A percentile compares a stretch with the other conserved stretches of the same genome.
phyloP scores from a whole-genome alignment of 2,113 vertebrate species.

The Tragelaphus imberbis region DNA sequence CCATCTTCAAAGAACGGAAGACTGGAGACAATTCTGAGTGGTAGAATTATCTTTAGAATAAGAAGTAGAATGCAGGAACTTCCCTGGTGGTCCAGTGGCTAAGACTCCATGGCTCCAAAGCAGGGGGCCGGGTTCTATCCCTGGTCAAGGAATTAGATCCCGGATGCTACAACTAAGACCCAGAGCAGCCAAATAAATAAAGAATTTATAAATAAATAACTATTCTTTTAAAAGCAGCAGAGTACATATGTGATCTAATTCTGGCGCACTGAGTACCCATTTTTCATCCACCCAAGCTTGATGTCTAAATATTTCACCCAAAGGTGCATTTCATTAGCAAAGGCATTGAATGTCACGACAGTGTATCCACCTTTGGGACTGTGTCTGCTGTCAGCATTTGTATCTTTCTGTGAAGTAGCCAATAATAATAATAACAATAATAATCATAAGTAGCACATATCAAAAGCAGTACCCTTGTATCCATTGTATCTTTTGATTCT shows the following conservation, averaged over 20 bases:
- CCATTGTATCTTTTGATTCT: not conserved
- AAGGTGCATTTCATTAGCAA: not conserved
- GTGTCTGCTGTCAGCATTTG: not conserved
- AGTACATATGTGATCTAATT: not conserved
- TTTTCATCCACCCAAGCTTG: not conserved
- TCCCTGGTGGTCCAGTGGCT: not conserved
- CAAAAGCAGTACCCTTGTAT: not conserved
- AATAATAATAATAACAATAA: not conserved
- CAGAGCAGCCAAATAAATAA: not conserved
- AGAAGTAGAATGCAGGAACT: not conserved
- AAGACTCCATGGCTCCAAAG: not conserved
- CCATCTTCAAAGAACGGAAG: not conserved
- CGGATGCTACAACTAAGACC: not conserved
- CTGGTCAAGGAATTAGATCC: not conserved
- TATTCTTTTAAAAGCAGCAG: not conserved
- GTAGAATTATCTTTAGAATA: too few relatives aligned
- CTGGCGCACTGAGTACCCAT: not conserved
- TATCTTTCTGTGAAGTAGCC: not conserved
- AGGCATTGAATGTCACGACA: not conserved
- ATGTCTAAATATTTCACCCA: not conserved
- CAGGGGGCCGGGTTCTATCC: not conserved
- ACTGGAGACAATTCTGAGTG: not conserved
- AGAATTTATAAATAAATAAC: not conserved
- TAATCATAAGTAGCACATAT: not conserved
- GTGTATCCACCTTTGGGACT: not conserved